phyloP scores from a whole-genome alignment of 2,888 invertebrate species.

The Apodemia mormo region DNA sequence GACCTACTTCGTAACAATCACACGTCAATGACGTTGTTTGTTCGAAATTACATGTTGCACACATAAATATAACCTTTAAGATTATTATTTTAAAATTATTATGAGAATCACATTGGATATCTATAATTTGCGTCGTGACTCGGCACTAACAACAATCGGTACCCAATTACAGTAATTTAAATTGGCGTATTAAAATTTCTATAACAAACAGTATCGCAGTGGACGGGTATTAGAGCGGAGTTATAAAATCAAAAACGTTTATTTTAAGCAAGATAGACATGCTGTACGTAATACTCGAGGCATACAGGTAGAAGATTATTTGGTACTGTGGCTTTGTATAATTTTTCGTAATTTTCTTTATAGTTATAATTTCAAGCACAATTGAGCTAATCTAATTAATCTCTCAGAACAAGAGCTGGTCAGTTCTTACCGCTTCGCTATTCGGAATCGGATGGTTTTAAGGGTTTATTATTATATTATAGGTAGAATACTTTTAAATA shows the following conservation, averaged over 20 bases:
- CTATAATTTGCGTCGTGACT: constrained; percentile 43
- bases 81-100: constrained; percentile 38
- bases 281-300: background rate
- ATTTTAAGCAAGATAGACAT: background rate
- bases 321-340: too few species aligned
- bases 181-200: constrained; percentile 49
- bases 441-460: too few species aligned
- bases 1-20: background rate
- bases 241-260: constrained; percentile 66
- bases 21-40: constrained; percentile 11
- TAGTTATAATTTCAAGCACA: too few species aligned
- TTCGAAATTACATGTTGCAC: constrained; percentile 16
- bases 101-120: constrained; percentile 39
- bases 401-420: too few species aligned
- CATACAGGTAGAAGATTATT: too few species aligned
- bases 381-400: too few species aligned
- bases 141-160: constrained; percentile 44
- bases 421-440: too few species aligned
- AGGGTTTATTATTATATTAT: too few species aligned
- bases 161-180: constrained; percentile 51
- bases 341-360: too few species aligned
- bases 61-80: constrained; percentile 8
- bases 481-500: too few species aligned
- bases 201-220: constrained; percentile 49
- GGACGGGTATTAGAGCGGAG: constrained; percentile 65